These are phyloP conservation scores for Erebia aethiops DNA, from an alignment of 2,888 invertebrate species.

Conservation along the genomic window DNA sequence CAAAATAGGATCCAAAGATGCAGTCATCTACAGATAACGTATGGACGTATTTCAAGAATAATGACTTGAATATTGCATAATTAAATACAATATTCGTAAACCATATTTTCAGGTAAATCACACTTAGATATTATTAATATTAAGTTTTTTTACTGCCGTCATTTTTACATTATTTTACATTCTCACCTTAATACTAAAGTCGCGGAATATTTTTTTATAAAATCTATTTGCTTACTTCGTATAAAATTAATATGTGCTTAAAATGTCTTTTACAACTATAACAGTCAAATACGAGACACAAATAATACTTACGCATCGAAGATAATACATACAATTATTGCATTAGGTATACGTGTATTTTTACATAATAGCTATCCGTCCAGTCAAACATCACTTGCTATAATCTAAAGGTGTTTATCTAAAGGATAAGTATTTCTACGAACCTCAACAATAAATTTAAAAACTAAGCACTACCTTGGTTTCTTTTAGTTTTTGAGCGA, in stretches of 20 bases:
- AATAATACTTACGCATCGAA: conserved; percentile 8
- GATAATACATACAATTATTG: conserved; percentile 8
- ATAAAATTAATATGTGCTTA: background rate
- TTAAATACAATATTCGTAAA: background rate
- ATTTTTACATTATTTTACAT: no score
- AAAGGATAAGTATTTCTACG: background rate
- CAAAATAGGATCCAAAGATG: no score
- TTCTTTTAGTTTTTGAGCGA: conserved; percentile 2
- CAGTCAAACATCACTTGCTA: background rate
- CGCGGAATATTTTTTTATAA: conserved; percentile 6
- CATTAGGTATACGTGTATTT: background rate
- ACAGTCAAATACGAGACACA: background rate
- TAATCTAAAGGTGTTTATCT: background rate
- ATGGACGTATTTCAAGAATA: no score
- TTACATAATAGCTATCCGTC: background rate
- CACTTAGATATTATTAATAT: background rate
- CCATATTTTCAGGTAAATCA: background rate
- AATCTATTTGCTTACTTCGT: conserved; percentile 2
- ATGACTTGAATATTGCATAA: no score
- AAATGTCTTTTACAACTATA: conserved; percentile 2
- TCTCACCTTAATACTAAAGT: conserved; percentile 2
- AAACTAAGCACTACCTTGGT: background rate
- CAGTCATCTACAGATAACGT: no score
- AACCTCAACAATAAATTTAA: background rate
- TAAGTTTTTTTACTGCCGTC: conserved; percentile 7